These are phyloP conservation scores for Pogonocherus hispidulus DNA, from an alignment of 2,888 invertebrate species.

Conservation along the genomic window DNA sequence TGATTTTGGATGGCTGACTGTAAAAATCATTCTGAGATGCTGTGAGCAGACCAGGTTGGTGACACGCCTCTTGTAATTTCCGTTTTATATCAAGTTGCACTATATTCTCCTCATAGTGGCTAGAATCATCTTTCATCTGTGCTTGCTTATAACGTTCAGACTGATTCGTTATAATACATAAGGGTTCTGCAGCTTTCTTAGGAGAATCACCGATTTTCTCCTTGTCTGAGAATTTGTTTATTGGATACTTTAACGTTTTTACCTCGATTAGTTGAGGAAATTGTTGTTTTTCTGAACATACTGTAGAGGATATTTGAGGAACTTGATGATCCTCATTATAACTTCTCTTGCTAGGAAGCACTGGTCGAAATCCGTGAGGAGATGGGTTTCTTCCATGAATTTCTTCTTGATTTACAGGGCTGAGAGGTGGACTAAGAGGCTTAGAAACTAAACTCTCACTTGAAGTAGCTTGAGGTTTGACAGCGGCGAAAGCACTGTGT, in stretches of 20 bases:
- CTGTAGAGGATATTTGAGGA: constrained; percentile 59
- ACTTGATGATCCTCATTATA: constrained; percentile 58
- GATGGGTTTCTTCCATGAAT: constrained; percentile 49
- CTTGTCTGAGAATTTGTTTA: constrained; percentile 54
- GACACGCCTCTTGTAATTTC: constrained; percentile 52
- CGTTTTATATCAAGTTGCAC: constrained; percentile 59
- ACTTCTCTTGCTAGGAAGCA: constrained; percentile 50
- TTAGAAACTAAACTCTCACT: constrained; percentile 44
- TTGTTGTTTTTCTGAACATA: constrained; percentile 32
- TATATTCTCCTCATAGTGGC: constrained; percentile 62
- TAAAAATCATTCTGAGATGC: constrained; percentile 48
- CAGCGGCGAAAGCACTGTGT: constrained; percentile 71
- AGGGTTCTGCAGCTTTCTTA: constrained; percentile 60
- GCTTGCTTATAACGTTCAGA: constrained; percentile 64
- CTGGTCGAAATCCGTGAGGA: constrained; percentile 63
- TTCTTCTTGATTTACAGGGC: constrained; percentile 69
- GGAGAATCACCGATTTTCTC: constrained; percentile 47
- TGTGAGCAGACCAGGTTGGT: constrained; percentile 53
- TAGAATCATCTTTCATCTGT: constrained; percentile 62
- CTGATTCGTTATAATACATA: constrained; percentile 66
- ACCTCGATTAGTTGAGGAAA: constrained; percentile 55
- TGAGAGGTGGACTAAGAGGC: constrained; percentile 76
- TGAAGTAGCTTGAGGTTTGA: constrained; percentile 58
- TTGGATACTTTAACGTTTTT: constrained; percentile 63
- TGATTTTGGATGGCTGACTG: constrained; percentile 50